These are phyloP conservation scores for Channa striata DNA, from an alignment of 2,797 vertebrate species.

Conservation along the genomic window DNA sequence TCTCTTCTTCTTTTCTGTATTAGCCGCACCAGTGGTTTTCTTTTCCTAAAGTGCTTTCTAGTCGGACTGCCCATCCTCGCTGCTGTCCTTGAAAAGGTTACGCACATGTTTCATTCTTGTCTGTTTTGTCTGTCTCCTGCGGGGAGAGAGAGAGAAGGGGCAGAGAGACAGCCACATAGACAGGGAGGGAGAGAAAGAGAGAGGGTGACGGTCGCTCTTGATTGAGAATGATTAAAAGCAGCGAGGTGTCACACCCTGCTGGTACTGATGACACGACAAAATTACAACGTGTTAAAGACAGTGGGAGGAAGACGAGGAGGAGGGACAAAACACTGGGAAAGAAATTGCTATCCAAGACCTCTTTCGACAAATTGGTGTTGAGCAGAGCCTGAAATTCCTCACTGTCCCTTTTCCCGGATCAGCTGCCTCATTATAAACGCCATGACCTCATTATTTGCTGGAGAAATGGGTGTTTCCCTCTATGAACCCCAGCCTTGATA, in stretches of 20 bases:
- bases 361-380: constrained; percentile 67
- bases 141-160: constrained; percentile 30
- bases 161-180: constrained; percentile 17
- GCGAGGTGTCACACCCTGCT: constrained; percentile 75
- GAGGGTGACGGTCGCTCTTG: constrained; percentile 64
- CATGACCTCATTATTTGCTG: constrained; percentile 80
- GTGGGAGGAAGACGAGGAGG: constrained; percentile 26
- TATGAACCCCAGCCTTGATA: constrained; percentile 66
- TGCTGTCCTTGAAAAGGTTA: constrained; percentile 83
- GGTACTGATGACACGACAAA: constrained; percentile 77
- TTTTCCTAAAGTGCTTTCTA: constrained; percentile 84
- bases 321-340: constrained; percentile 36
- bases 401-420: constrained; percentile 41
- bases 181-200: constrained; percentile 6
- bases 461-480: constrained; percentile 69
- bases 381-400: constrained; percentile 63
- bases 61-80: constrained; percentile 70
- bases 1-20: constrained; percentile 76
- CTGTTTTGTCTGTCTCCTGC: constrained; percentile 71
- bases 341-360: constrained; percentile 56
- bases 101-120: constrained; percentile 77
- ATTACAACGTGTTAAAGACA: constrained; percentile 73
- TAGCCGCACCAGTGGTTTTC: constrained; percentile 83
- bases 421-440: constrained; percentile 73
- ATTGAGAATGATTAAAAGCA: constrained; percentile 84